phyloP scores from a whole-genome alignment of 1,140 invertebrate species.

The Eurosta solidaginis region DNA sequence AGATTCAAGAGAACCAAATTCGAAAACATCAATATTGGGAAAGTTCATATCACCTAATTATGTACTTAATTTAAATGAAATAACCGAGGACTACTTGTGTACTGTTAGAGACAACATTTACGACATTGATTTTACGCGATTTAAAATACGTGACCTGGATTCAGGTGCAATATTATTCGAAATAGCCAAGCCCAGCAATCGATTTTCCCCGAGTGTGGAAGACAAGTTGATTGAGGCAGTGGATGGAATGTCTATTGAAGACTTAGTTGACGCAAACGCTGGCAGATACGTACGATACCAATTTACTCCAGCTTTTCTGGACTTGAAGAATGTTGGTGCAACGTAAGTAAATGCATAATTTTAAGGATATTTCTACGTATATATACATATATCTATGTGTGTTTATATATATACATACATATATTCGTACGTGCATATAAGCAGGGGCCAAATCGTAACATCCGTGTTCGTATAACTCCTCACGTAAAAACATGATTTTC shows the following conservation, averaged over 20 bases:
- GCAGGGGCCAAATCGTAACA: too few relatives aligned
- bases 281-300: slow-evolving; percentile 96
- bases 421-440: not conserved
- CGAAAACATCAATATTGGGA: not conserved
- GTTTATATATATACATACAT: not conserved
- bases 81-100: slow-evolving; percentile 82
- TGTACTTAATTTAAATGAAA: slow-evolving; percentile 66
- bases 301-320: slow-evolving; percentile 95
- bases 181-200: slow-evolving; percentile 85
- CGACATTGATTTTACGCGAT: slow-evolving; percentile 97
- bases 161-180: slow-evolving; percentile 93
- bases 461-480: too few relatives aligned
- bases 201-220: slow-evolving; percentile 64
- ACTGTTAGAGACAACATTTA: slow-evolving; percentile 94
- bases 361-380: too few relatives aligned
- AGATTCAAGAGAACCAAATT: slow-evolving; percentile 4
- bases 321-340: slow-evolving; percentile 92
- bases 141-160: slow-evolving; percentile 96
- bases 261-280: slow-evolving; percentile 80
- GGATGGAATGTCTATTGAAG: slow-evolving; percentile 62
- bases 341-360: slow-evolving; percentile 70
- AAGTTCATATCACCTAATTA: slow-evolving; percentile 66
- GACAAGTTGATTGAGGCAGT: slow-evolving; percentile 66
- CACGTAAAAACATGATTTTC: too few relatives aligned
- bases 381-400: not conserved